Evolutionary conservation across 2,113 vertebrate genomes (phyloP).

Genomic region (Equus przewalskii): DNA sequence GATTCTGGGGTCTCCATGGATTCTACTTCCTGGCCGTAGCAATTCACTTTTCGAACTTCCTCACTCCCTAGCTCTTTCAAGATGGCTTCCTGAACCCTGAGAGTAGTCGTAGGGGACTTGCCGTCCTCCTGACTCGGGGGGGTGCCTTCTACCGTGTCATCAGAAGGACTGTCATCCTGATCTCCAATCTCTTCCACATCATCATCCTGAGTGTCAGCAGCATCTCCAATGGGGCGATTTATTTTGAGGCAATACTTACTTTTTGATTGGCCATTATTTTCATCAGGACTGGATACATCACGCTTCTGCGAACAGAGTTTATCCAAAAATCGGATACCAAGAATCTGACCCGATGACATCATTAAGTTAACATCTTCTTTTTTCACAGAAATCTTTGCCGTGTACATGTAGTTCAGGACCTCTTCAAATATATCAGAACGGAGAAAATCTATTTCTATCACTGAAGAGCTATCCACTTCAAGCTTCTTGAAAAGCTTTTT

Average conservation of each 20-base stretch:
- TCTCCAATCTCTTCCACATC: conserved; percentile 97
- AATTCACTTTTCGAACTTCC: conserved; percentile 97
- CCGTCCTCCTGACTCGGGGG: conserved; percentile 93
- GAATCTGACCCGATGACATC: conserved; percentile 99
- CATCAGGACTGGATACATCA: conserved; percentile 94
- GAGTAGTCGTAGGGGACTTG: conserved; percentile 91
- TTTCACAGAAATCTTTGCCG: conserved; percentile 97
- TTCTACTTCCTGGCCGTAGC: conserved; percentile 98
- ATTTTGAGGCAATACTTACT: conserved; percentile 93
- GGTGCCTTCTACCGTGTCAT: conserved; percentile 92
- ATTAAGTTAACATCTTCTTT: conserved; percentile 98
- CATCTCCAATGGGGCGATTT: conserved; percentile 90
- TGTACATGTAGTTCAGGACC: conserved; percentile 99
- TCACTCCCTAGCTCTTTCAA: conserved; percentile 97
- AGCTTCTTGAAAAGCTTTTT: conserved; percentile 99
- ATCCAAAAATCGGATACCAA: conserved; percentile 98
- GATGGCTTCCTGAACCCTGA: conserved; percentile 98
- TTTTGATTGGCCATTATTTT: conserved; percentile 91
- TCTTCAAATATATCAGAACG: conserved; percentile 99
- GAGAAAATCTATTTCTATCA: conserved; percentile 98
- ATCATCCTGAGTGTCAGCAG: conserved; percentile 90
- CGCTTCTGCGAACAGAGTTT: conserved; percentile 98
- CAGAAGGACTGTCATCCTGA: conserved; percentile 93
- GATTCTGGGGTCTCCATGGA: conserved; percentile 93
- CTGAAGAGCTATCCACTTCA: conserved; percentile 96